Evolutionary conservation across 2,797 vertebrate species (phyloP), one percentile per base, ranked within the genome.

Genomic region (Muraenolepis orangiensis): DNA sequence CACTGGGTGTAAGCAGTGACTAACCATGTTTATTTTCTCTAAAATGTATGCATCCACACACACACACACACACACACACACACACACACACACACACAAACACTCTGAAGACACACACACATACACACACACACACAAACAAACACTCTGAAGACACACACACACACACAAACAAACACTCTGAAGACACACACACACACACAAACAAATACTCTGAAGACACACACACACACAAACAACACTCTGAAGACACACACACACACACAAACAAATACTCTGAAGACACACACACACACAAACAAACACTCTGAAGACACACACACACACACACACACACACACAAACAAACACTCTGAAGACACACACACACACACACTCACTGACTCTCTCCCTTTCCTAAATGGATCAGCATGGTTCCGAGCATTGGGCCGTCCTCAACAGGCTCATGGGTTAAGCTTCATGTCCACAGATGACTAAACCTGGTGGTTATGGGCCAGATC

Each of bases 61-160:
- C 38, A 30, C 69, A 70, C 42, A 46, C 42, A 46, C 2, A 46
- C 13, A 67, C 26, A 64, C 34, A 64, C 18, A 13, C 23, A 30
- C 7, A 36, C 16, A 16, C 70, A 31, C 0, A 42, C 36, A 46
- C 38, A 76, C 32, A 71, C 51, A n/a, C n/a, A n/a, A n/a, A n/a
- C n/a, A n/a, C n/a, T n/a, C n/a, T n/a, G n/a, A n/a, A n/a, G n/a
- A 72, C 74, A 69, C 66, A 74, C 66, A 30, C 72, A 30, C 20
- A 46, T 20, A 38, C 36, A 36, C 34, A 46, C 2, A n/a, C n/a
- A n/a, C n/a, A 72, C 74, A n/a, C n/a, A n/a, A n/a, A n/a, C n/a
- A n/a, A n/a, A n/a, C n/a, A n/a, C n/a, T n/a, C n/a, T n/a, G n/a
- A n/a, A n/a, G n/a, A 69, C 66, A 74, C 66, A 30, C 72, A 30